Conservation (phyloP, 2,113 vertebrate species). For the Australoheros scitulus region DNA sequence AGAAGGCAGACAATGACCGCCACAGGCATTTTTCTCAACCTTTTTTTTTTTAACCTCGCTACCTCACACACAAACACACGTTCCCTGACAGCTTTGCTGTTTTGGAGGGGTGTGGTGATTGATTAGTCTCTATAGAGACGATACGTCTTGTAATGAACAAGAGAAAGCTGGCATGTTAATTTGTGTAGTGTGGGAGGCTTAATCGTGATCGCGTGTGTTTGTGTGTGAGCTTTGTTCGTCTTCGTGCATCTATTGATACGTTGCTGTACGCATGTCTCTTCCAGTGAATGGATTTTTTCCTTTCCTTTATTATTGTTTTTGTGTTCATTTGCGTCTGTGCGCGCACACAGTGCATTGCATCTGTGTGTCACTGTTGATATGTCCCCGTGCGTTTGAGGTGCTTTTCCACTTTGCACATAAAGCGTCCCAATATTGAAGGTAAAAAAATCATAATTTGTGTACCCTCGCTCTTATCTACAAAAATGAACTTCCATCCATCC, state of each 20-base stretch:
- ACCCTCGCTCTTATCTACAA: neutral
- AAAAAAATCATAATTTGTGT: neutral
- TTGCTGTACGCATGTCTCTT: neutral
- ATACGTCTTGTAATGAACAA: slow-evolving; percentile 69
- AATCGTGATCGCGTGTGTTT: slow-evolving; percentile 9
- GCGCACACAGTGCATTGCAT: neutral
- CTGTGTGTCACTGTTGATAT: neutral
- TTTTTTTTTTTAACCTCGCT: slow-evolving; percentile 6
- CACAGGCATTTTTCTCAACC: slow-evolving; percentile 39
- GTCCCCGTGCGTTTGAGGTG: neutral
- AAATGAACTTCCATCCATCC: neutral
- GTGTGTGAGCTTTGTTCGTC: slow-evolving; percentile 8
- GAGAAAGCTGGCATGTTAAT: slow-evolving; percentile 65
- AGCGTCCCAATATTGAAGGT: neutral
- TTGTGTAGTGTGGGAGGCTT: slow-evolving; percentile 49
- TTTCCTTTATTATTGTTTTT: neutral
- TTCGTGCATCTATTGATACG: neutral
- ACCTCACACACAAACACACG: slow-evolving; percentile 14
- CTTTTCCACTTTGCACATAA: neutral
- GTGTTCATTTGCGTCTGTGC: neutral
- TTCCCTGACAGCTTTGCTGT: slow-evolving; percentile 46
- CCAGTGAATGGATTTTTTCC: neutral
- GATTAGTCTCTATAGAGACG: slow-evolving; percentile 67
- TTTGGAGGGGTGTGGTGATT: slow-evolving; percentile 56
- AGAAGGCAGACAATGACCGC: slow-evolving; percentile 33